phyloP scores from a whole-genome alignment of 2,113 vertebrate genomes.

The Pan paniscus region DNA sequence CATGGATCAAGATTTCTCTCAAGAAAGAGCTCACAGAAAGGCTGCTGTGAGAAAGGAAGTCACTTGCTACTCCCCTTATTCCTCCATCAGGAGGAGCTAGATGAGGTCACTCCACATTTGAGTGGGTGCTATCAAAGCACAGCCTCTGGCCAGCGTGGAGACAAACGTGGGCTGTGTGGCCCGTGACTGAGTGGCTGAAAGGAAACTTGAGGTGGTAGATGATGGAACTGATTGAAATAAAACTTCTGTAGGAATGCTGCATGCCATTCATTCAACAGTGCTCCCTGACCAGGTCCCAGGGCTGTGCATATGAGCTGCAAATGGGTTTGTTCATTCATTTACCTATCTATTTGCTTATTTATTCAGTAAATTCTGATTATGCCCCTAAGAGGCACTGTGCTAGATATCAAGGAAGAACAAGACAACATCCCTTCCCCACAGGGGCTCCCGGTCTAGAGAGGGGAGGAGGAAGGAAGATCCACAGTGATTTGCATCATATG shows the following conservation, averaged over 20 bases:
- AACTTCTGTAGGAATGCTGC: background rate
- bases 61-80: background rate
- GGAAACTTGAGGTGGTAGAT: background rate
- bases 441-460: background rate
- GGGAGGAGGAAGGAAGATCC: too few species aligned
- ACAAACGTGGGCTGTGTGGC: background rate
- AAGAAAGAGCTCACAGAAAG: conserved; percentile 35
- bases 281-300: background rate
- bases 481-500: too few species aligned
- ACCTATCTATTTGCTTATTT: background rate
- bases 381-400: background rate
- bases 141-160: background rate
- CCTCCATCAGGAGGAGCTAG: background rate
- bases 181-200: background rate
- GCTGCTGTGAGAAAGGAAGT: conserved; percentile 35
- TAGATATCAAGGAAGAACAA: background rate
- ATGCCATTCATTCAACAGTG: background rate
- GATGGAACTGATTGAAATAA: background rate
- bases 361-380: background rate
- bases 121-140: background rate
- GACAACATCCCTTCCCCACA: background rate
- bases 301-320: background rate
- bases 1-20: conserved; percentile 48
- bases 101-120: background rate
- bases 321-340: background rate